Base-by-base conservation (phyloP, 2,797 vertebrate genomes). In the Notolepis coatsorum region DNA sequence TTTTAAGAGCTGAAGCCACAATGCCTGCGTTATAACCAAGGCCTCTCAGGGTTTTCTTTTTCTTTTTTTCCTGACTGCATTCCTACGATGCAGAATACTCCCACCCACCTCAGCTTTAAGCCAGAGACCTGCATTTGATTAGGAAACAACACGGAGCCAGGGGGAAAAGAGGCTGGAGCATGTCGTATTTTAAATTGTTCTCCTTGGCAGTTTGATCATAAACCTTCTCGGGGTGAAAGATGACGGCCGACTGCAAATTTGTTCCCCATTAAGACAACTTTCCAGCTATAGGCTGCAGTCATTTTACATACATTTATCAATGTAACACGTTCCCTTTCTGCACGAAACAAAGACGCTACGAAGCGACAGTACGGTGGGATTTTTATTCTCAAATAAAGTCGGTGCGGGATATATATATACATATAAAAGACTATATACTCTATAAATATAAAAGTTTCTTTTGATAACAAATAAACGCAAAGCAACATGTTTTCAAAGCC, bases 391-490 rank as follows among this genome's bases (percentile, higher is more conserved):
- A 83, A n/a, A n/a, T 91, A 93, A 92, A 84, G 90, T 94, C 94
- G 95, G 93, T 91, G 93, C 86, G 90, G 84, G 77, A 93, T 94
- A 94, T 95, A 95, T 94, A n/a, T n/a, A n/a, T n/a, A n/a, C n/a
- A n/a, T n/a, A n/a, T n/a, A n/a, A n/a, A 95, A 93, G 93, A 92
- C 77, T 93, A 93, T 92, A 94, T 94, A 94, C 91, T 93, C 93
- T 96, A 97, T 96, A 96, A 97, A 97, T 98, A 96, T 98, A 97
- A 93, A 97, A 90, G 92, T 92, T n/a, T 94, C 90, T 94, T 91
- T 92, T 94, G 90, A 94, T 93, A 94, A 93, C 91, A 96, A 96
- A 96, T 92, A 92, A 87, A 90, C 59, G 83, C 74, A 85, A 77
- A 72, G 24, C 55, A 82, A 84, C 39, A 78, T 55, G 10, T 79